Evolutionary conservation across 1,140 invertebrate species (phyloP).

Genomic region (Cyphomyrmex costatus): DNA sequence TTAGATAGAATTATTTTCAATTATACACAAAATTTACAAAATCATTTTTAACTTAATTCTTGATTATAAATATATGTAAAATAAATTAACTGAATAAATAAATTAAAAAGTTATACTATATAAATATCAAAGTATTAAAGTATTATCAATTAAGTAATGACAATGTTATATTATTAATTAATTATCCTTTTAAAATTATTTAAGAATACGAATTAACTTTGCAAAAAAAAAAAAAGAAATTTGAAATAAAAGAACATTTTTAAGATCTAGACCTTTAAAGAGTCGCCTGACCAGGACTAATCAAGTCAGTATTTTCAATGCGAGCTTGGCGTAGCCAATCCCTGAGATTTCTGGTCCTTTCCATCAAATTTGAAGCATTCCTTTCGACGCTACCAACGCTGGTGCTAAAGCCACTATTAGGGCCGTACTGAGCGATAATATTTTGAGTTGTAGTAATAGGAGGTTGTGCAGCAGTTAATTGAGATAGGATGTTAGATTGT

Average conservation of each 20-base stretch:
- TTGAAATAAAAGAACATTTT: slow-evolving; percentile 26
- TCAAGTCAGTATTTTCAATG: slow-evolving; percentile 83
- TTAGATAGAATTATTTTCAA: slow-evolving; percentile 8
- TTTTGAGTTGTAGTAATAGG: slow-evolving; percentile 84
- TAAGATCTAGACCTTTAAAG: slow-evolving; percentile 75
- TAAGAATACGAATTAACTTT: slow-evolving; percentile 12
- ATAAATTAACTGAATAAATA: slow-evolving; percentile 19
- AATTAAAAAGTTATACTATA: slow-evolving; percentile 25
- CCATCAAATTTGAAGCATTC: slow-evolving; percentile 88
- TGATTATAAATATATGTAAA: slow-evolving; percentile 8
- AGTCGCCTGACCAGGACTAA: slow-evolving; percentile 84
- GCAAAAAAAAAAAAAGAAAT: not conserved
- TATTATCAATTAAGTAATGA: slow-evolving; percentile 2
- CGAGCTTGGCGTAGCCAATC: slow-evolving; percentile 89
- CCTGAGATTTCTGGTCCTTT: slow-evolving; percentile 89
- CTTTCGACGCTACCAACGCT: slow-evolving; percentile 84
- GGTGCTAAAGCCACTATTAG: slow-evolving; percentile 84
- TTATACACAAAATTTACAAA: not conserved
- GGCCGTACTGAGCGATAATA: slow-evolving; percentile 85
- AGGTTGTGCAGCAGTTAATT: slow-evolving; percentile 80
- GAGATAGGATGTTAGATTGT: slow-evolving; percentile 85
- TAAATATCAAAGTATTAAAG: slow-evolving; percentile 8
- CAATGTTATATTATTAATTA: not conserved
- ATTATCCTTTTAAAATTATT: not conserved
- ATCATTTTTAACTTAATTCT: not conserved